Evolutionary conservation across 2,797 vertebrate genomes (phyloP), one percentile per base, ranked within the genome.

Genomic region (Sebastes itinus): DNA sequence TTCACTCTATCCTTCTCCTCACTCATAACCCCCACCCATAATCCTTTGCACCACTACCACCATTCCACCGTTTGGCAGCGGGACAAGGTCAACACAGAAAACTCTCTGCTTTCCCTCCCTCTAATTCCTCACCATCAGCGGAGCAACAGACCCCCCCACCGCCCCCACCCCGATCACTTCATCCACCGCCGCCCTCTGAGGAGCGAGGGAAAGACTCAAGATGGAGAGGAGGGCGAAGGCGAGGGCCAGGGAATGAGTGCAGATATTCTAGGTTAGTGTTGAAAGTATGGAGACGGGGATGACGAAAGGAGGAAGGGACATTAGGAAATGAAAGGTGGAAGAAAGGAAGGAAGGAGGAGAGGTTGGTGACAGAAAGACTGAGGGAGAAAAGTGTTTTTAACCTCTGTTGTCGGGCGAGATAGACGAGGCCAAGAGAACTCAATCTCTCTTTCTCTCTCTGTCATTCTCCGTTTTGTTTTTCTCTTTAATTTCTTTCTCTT

Each of bases 1-100:
- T 22, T 66, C 33, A 49, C 42, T 75, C 42, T 75, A 22, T 77
- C 52, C 23, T 60, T 58, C 49, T 65, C 30, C 65, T 49, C 32
- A 6, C 78, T 75, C 58, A 61, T 62, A 68, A 70, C 78, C 68
- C 60, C 60, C 61, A 69, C 76, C 83, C 81, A 82, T 68, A 82
- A 77, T 77, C 78, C 78, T 30, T 61, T 71, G 35, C 73, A 65
- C 80, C 52, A 69, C 25, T 63, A 52, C 58, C 64, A 74, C 75
- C 68, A 80, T 78, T 81, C 78, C 75, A 84, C 82, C 60, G 54
- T 75, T 84, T 93, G 92, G 87, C 88, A 90, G 56, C 11, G 8
- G 20, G 78, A 88, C 90, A 92, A 89, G 75, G 83, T 89, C 86
- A 92, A 89, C 86, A 87, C 72, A 81, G 75, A 88, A 77, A 81